Base-by-base conservation (phyloP, 2,113 vertebrate species). In the Periophthalmodon schlosseri region DNA sequence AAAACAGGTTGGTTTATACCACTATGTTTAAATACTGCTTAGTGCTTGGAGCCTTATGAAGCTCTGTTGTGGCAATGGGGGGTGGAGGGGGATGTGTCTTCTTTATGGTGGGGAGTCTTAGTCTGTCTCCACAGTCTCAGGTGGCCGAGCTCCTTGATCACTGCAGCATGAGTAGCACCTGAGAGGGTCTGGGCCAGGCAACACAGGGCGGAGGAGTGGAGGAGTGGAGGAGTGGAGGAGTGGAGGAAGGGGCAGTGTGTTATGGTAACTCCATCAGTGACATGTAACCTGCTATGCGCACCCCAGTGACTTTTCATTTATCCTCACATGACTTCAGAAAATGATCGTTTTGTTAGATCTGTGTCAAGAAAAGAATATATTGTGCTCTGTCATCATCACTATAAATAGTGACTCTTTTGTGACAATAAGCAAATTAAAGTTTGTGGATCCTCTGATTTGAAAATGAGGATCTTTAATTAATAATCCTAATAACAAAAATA, bases 1-100 rank as follows among this genome's bases (percentile, higher is more conserved):
- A 93, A 92, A 93, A 39, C 93, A 86, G 90, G 91, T 89, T 92
- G 93, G 93, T 92, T 60, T 28, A 94, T 93, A 86, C 88, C 93
- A 91, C 90, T 93, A 92, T 93, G 89, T 94, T 91, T 86, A 82
- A 89, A 93, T 93, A 91, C 87, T 86, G 92, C 80, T 82, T 86
- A 87, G 95, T 93, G 93, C 91, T 85, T 94, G 92, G 86, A 81
- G 85, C 93, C 93, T 95, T 89, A 89, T 76, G 85, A 79, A 16
- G 68, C 63, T 64, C 82, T 14, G 0, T 74, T 80, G 68, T 58
- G 44, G 75, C 77, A 72, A 69, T 46, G 64, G 85, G 78, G 78
- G 52, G 39, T 44, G 39, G 39, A 44, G 78, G 57, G 12, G 72
- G 87, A 84, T 80, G 81, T 54, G 68, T 86, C 34, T 76, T 79